phyloP scores from a whole-genome alignment of 2,888 invertebrate genomes.

The Drosophila buzzatii region DNA sequence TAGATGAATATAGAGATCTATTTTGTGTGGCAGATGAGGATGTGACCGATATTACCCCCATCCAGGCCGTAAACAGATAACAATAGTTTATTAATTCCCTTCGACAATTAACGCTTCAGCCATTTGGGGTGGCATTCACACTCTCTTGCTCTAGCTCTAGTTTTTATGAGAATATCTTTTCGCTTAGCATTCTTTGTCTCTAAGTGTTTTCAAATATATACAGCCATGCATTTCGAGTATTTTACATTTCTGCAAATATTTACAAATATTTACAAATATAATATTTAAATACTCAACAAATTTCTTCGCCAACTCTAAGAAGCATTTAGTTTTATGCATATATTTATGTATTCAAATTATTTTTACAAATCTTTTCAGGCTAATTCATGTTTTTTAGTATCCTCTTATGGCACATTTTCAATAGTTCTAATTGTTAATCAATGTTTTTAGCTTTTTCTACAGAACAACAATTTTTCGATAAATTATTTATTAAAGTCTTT shows the following conservation, averaged over 20 bases:
- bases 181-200: background rate
- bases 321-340: too few relatives aligned
- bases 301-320: background rate
- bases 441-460: background rate
- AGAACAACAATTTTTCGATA: background rate
- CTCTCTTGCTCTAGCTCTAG: constrained; percentile 1
- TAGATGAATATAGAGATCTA: constrained; percentile 1
- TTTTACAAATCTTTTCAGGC: background rate
- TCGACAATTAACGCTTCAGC: constrained; percentile 41
- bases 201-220: background rate
- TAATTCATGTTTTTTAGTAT: background rate
- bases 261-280: background rate
- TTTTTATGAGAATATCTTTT: constrained; percentile 8
- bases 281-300: background rate
- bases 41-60: constrained; percentile 54
- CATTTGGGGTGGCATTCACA: constrained; percentile 26
- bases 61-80: constrained; percentile 43
- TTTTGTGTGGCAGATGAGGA: constrained; percentile 38
- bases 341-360: background rate
- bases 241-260: background rate
- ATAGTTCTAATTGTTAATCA: background rate
- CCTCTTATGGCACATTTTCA: too few relatives aligned
- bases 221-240: background rate
- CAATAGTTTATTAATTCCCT: constrained; percentile 53
- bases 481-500: background rate